These are phyloP conservation scores for Orgyia antiqua DNA, from an alignment of 2,888 invertebrate genomes.

Conservation along the genomic window DNA sequence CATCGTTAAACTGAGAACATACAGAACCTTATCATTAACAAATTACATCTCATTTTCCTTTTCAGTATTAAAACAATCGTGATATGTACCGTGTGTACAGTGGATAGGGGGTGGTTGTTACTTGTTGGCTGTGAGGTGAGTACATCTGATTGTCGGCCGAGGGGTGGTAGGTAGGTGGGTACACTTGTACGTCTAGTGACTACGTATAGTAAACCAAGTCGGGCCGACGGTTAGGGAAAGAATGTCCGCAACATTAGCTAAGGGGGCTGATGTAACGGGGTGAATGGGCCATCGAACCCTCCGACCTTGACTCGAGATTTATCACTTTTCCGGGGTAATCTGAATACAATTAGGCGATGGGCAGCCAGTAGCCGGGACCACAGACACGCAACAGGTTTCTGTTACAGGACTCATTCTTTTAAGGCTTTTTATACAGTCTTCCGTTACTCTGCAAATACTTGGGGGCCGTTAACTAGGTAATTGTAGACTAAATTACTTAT, in stretches of 20 bases:
- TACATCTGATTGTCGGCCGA: constrained; percentile 27
- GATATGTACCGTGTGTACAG: too few relatives aligned
- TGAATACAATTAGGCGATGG: constrained; percentile 72
- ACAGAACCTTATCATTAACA: too few relatives aligned
- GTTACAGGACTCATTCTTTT: constrained; percentile 31
- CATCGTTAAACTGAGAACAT: too few relatives aligned
- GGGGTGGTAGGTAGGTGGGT: constrained; percentile 28
- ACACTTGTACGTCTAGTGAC: constrained; percentile 37
- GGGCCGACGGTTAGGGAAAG: constrained; percentile 59
- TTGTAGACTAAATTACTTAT: constrained; percentile 1
- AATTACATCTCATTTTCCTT: constrained; percentile 35
- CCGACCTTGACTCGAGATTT: constrained; percentile 74
- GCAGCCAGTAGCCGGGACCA: constrained; percentile 45
- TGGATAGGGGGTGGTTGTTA: constrained; percentile 32
- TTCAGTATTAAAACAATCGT: constrained; percentile 32
- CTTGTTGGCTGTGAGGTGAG: constrained; percentile 27
- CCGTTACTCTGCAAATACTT: constrained; percentile 11
- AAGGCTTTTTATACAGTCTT: constrained; percentile 11
- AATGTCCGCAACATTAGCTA: constrained; percentile 68
- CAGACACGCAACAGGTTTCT: constrained; percentile 52
- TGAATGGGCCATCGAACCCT: constrained; percentile 74
- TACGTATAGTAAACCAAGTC: constrained; percentile 45
- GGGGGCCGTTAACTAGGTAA: constrained; percentile 2
- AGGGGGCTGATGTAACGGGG: constrained; percentile 69
- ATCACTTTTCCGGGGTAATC: constrained; percentile 72